Conservation (phyloP, 2,797 vertebrate species). For the Steatocranus sp. region DNA sequence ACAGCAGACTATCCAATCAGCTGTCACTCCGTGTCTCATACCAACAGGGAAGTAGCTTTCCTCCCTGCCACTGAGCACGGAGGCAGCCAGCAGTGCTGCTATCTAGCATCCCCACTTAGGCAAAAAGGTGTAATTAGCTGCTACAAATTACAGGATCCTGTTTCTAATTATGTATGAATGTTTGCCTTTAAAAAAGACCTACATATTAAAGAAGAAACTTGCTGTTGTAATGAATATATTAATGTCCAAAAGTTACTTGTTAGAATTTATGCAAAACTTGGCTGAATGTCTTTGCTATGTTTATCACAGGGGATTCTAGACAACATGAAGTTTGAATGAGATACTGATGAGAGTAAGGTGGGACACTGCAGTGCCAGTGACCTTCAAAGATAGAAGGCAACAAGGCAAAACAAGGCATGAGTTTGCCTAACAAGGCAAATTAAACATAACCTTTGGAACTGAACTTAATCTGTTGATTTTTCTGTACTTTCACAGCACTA, state of each 20-base stretch:
- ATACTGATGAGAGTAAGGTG: conserved; percentile 31
- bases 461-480: not conserved
- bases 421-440: conserved; percentile 17
- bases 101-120: not conserved
- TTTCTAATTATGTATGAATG: conserved; percentile 51
- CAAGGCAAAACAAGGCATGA: not conserved
- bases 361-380: not conserved
- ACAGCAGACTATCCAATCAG: conserved; percentile 12
- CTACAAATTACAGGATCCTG: conserved; percentile 44
- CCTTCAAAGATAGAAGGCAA: conserved; percentile 11
- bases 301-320: conserved; percentile 34
- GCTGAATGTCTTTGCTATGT: conserved; percentile 30
- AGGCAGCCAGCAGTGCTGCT: conserved; percentile 4
- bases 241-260: conserved; percentile 50
- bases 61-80: not conserved
- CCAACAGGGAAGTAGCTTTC: not conserved
- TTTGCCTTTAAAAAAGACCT: conserved; percentile 23
- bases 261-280: conserved; percentile 35
- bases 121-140: conserved; percentile 57
- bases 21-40: conserved; percentile 10
- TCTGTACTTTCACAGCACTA: not conserved
- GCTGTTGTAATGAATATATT: conserved; percentile 54
- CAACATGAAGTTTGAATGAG: conserved; percentile 48
- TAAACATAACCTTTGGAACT: not conserved
- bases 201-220: conserved; percentile 39